Evolutionary conservation across 2,113 vertebrate species (phyloP), one percentile per base, ranked within the genome.

Genomic region (Peromyscus californicus): DNA sequence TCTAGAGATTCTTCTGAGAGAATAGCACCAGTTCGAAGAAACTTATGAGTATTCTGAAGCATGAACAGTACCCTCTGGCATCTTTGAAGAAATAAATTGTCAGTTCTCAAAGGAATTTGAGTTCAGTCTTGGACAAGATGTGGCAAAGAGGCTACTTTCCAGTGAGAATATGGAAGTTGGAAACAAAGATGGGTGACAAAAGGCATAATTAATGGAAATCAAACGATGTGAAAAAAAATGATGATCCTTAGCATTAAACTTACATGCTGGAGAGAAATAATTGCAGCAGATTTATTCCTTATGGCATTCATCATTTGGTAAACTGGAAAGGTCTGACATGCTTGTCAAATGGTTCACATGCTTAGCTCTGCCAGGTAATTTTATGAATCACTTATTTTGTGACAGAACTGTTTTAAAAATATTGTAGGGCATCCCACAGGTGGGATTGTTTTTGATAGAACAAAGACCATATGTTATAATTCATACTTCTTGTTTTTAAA

Each of bases 361-460:
- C 76, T 92, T 84, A 63, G 67, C 59, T 96, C 79, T 94, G 94
- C 48, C 88, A 72, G 89, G 70, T 92, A 92, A 93, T 97, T 97
- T 97, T 95, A 76, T 97, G 96, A 98, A 89, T 97, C 94, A 94
- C 92, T 97, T 97, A 59, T 16, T 97, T 96, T 91, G 79, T 97
- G 98, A 97, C 93, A 97, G 79, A 84, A 90, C 57, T 83, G 67
- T 83, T 93, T n/a, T 13, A 57, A 80, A 91, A 90, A 90, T 70
- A 36, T 45, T 76, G 45, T 67, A 76, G 17, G 21, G 24, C 24
- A 0, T 92, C 84, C 59, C 70, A 93, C 85, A 97, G 94, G 92
- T 97, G 70, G 70, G 33, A 93, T 63, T 31, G 0, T 48, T 83
- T 75, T 93, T 94, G n/a, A 39, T 96, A 19, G 79, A 75, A 90